Conservation (phyloP, 2,797 vertebrate genomes). For the Myotis daubentonii region DNA sequence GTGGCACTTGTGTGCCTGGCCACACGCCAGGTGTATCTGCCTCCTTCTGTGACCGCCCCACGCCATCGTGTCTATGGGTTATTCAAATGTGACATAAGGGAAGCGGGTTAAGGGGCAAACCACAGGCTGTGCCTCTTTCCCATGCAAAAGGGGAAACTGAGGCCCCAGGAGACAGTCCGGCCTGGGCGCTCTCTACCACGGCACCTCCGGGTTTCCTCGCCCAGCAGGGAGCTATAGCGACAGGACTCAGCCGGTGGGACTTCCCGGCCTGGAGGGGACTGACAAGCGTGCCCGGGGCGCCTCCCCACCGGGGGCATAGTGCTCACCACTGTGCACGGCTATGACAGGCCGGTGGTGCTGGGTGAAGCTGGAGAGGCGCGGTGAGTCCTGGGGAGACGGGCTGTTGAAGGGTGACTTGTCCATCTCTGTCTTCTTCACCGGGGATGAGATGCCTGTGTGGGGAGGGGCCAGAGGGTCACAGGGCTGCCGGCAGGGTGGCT, state of each 20-base stretch:
- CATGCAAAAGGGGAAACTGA: background rate
- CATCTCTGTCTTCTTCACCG: constrained; percentile 97
- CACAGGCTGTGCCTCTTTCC: background rate
- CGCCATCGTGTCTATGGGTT: accelerated
- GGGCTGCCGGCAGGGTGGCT: background rate
- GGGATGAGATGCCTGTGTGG: constrained; percentile 92
- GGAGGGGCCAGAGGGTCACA: background rate
- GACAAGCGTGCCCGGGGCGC: accelerated
- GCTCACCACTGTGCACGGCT: constrained; percentile 98
- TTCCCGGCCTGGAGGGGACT: accelerated
- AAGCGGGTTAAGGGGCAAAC: background rate
- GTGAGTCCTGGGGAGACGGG: constrained; percentile 96
- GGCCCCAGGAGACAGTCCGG: background rate
- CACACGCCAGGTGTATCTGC: accelerated
- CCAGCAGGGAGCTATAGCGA: background rate
- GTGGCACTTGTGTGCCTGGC: background rate
- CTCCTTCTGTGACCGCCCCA: background rate
- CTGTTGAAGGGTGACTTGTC: constrained; percentile 93
- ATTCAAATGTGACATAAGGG: accelerated
- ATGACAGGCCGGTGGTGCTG: constrained; percentile 98
- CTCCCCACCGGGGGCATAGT: accelerated
- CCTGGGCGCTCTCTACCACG: accelerated
- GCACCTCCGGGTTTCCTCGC: background rate
- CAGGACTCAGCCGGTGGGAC: accelerated
- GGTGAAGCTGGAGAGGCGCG: constrained; percentile 95